A percentile compares a stretch with the other conserved stretches of the same genome.
Evolutionary conservation across 1,140 invertebrate species (phyloP).

Genomic region (Lucilia sericata): DNA sequence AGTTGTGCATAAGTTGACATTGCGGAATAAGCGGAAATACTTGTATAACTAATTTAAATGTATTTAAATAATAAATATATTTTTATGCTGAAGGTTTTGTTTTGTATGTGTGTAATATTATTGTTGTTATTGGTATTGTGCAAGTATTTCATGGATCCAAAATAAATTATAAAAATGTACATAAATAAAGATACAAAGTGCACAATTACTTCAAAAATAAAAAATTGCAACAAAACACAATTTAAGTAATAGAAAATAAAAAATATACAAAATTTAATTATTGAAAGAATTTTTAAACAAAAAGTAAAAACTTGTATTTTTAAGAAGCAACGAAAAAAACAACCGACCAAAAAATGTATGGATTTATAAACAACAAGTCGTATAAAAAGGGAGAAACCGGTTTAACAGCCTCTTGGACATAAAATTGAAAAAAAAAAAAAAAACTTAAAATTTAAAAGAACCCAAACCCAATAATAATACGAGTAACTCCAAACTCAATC

Average conservation of each 20-base stretch:
- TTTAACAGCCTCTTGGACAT: slow-evolving; percentile 23
- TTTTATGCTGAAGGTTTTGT: not conserved
- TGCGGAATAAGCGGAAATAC: not conserved
- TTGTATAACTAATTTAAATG: not conserved
- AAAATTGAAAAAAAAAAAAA: not conserved
- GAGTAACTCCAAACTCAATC: not conserved
- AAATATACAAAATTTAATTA: not conserved
- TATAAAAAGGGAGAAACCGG: slow-evolving; percentile 15
- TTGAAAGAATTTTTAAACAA: not conserved
- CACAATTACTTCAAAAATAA: not conserved
- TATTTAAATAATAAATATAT: not conserved
- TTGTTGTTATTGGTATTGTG: not conserved
- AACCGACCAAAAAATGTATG: not conserved
- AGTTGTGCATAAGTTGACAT: slow-evolving; percentile 33
- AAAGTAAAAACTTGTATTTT: not conserved
- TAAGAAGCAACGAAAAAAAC: not conserved
- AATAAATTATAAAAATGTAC: not conserved
- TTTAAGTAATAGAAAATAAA: not conserved
- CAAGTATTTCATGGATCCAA: not conserved
- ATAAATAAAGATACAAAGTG: not conserved
- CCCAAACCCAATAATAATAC: not conserved
- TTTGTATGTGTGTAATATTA: not conserved
- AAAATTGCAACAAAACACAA: not conserved
- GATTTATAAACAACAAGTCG: slow-evolving; percentile 3
- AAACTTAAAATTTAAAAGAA: slow-evolving; percentile 1